Conservation (phyloP, 2,888 invertebrate genomes). For the Eupithecia subfuscata region DNA sequence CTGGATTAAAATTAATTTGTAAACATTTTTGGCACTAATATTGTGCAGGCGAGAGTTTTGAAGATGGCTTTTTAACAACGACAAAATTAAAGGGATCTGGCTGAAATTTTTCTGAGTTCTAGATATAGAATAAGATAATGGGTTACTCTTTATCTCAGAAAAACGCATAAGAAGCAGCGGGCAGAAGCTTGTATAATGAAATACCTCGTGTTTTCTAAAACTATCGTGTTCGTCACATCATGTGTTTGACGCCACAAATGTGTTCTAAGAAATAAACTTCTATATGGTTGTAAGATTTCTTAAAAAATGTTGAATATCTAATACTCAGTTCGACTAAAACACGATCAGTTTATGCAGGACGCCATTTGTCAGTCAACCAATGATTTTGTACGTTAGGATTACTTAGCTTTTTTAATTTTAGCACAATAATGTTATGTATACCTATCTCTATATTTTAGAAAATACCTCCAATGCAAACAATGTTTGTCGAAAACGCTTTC, state of each 20-base stretch:
- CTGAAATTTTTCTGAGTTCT: not conserved
- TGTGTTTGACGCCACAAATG: not conserved
- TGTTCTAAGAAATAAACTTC: not conserved
- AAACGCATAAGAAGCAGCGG: not conserved
- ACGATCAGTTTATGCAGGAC: not conserved
- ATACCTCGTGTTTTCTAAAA: not conserved
- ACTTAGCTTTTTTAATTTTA: not conserved
- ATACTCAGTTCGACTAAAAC: not conserved
- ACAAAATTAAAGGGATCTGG: not conserved
- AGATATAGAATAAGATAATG: not conserved
- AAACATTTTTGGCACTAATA: not conserved
- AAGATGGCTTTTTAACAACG: not conserved
- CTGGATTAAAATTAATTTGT: not conserved
- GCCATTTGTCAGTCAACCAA: not conserved
- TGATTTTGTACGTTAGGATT: not conserved
- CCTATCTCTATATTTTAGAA: not conserved
- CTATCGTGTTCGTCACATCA: not conserved
- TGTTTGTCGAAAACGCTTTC: not conserved
- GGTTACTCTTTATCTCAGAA: not conserved
- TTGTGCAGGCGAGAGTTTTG: not conserved
- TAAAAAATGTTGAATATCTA: not conserved
- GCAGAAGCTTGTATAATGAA: not conserved
- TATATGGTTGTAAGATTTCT: not conserved
- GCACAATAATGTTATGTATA: not conserved
- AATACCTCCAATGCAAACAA: not conserved